These are phyloP conservation scores for human DNA, from an alignment of 2,113 vertebrate species.

Conservation along the genomic window GRCh38 chr12:129499501-129500000, in stretches of 20 bases:
- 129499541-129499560: too few species aligned
- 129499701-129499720: too few species aligned
- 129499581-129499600: rapidly evolving
- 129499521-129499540: not conserved
- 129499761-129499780: not conserved
- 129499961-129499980: too few species aligned
- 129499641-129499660: not conserved
- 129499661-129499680: not conserved
- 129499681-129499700: rapidly evolving
- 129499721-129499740: not conserved
- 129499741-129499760: rapidly evolving
- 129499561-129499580: not conserved
- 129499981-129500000: too few species aligned
- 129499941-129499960: too few species aligned
- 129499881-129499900: too few species aligned
- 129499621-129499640: not conserved
- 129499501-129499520: rapidly evolving
- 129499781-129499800: rapidly evolving
- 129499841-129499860: too few species aligned
- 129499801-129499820: not conserved
- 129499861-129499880: too few species aligned
- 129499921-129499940: too few species aligned
- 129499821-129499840: too few species aligned
- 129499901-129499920: too few species aligned
- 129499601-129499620: rapidly evolving